A percentile compares a stretch with the other conserved stretches of the same genome.
Conservation (phyloP, 2,113 vertebrate species). For the Rhynchomys soricoides region DNA sequence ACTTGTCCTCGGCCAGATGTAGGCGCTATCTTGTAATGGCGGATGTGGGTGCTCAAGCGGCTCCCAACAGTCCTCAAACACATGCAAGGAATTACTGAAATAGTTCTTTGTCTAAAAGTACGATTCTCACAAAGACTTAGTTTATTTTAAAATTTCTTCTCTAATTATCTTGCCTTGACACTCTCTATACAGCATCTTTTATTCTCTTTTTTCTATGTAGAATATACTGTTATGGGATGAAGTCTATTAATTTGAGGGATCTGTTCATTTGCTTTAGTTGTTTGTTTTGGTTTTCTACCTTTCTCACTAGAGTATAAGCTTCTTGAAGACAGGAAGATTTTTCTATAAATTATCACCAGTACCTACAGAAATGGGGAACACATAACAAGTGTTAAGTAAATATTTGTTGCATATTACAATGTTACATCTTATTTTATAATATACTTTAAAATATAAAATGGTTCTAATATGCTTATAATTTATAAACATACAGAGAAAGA, state of each 20-base stretch:
- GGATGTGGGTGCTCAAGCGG: too few relatives aligned
- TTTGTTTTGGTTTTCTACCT: not conserved
- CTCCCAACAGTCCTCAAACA: too few relatives aligned
- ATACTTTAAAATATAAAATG: not conserved
- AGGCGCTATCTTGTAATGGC: too few relatives aligned
- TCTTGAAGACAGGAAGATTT: conserved; percentile 32
- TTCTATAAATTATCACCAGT: not conserved
- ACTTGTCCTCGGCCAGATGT: too few relatives aligned
- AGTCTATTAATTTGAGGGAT: not conserved
- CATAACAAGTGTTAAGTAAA: conserved; percentile 6
- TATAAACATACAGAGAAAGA: conserved; percentile 30
- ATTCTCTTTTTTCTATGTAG: not conserved
- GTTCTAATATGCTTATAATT: conserved; percentile 51
- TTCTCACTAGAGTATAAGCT: conserved; percentile 16
- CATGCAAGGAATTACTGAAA: not conserved
- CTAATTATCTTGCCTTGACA: not conserved
- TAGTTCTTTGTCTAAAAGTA: not conserved
- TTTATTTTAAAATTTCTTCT: not conserved
- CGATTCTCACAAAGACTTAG: not conserved
- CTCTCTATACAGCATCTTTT: not conserved
- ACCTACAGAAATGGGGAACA: not conserved
- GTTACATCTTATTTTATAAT: not conserved
- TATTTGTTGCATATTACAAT: conserved; percentile 45
- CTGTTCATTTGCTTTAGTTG: not conserved
- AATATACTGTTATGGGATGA: not conserved